These are phyloP conservation scores for Eucera pruinosa DNA, from an alignment of 2,888 invertebrate species.

Conservation along the genomic window DNA sequence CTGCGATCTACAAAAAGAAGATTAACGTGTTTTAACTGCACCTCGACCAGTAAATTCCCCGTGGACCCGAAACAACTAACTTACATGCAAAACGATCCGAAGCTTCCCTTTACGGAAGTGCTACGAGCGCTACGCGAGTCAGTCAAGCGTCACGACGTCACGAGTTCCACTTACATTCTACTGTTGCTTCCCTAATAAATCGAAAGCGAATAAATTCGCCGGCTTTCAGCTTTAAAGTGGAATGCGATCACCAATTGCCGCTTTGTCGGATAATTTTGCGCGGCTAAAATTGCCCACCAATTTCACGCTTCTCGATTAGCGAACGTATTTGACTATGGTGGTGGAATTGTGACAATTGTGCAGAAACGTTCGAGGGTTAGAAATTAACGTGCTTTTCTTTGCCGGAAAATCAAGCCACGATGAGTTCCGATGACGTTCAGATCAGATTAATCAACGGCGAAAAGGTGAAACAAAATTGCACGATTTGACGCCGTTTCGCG, in stretches of 20 bases:
- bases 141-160: too few relatives aligned
- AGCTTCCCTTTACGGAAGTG: slow-evolving; percentile 72
- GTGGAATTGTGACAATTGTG: slow-evolving; percentile 43
- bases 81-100: slow-evolving; percentile 60
- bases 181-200: too few relatives aligned
- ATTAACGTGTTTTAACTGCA: slow-evolving; percentile 36
- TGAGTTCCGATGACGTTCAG: slow-evolving; percentile 73
- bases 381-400: slow-evolving; percentile 19
- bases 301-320: too few relatives aligned
- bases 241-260: neutral
- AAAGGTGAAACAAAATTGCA: slow-evolving; percentile 71
- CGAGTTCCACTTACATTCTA: too few relatives aligned
- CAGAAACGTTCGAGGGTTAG: slow-evolving; percentile 60
- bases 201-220: too few relatives aligned
- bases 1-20: slow-evolving; percentile 48
- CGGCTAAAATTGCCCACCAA: too few relatives aligned
- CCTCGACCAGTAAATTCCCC: slow-evolving; percentile 29
- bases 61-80: slow-evolving; percentile 47
- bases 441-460: slow-evolving; percentile 74
- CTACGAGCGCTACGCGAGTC: slow-evolving; percentile 30
- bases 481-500: neutral
- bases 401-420: slow-evolving; percentile 46
- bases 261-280: neutral
- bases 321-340: slow-evolving; percentile 52
- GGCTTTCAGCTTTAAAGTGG: slow-evolving; percentile 1